Base-by-base conservation (phyloP, 2,797 vertebrate species). In the Hippopotamyrus pictus region DNA sequence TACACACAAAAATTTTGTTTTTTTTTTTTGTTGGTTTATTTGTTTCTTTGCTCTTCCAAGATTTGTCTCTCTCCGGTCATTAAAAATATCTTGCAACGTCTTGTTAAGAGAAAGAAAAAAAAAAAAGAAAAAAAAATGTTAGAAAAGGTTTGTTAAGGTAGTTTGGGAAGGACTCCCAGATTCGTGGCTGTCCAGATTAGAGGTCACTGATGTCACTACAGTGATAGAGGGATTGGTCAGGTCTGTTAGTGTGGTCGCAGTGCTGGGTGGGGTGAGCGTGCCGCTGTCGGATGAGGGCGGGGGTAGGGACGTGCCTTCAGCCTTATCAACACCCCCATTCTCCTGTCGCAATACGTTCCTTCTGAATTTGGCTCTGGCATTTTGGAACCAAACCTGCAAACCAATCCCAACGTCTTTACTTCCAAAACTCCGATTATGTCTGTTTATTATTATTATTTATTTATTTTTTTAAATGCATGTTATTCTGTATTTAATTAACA, bases 331-430 rank as follows among this genome's bases (percentile, higher is more conserved):
- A 97, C 97, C 98, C 97, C 99, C 98, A 95, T 97, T 99, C 98
- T 99, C 99, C 97, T 99, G 99, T 96, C 99, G 98, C 97, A 99
- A 99, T 97, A 99, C 97, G 97, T 99, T 99, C 97, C 99, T 98
- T 98, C 99, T 98, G 98, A 99, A 99, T 99, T 99, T 99, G 97
- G 99, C 98, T 97, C 98, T 96, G 94, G 98, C 98, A 97, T 99
- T 99, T 99, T 99, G 99, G 97, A 99, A 99, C 99, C 99, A 99
- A 97, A 99, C 99, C 99, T 99, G 99, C 97, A 99, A 99, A 99
- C 98, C 98, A 99, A 99, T 98, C 97, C 98, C 98, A 98, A 93
- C 96, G 97, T 96, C 97, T 99, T 99, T 99, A 98, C 98, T 94
- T 95, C 91, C 73, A 91, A 90, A 91, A 84, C 89, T 92, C 76